Evolutionary conservation across 2,888 invertebrate genomes (phyloP).

Genomic region (Encarsia formosa): DNA sequence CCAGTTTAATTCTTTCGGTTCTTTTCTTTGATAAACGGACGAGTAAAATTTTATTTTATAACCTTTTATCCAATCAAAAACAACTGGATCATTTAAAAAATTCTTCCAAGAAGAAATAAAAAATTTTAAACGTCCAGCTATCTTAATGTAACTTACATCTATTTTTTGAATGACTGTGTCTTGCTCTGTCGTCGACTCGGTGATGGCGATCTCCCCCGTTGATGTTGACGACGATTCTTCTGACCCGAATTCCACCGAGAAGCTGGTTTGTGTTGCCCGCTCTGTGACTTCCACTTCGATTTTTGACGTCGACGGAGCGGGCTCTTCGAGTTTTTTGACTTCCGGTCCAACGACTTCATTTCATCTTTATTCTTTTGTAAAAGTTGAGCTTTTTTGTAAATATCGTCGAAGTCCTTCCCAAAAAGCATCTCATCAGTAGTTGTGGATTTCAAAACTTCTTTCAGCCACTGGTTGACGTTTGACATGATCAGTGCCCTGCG

Average conservation of each 20-base stretch:
- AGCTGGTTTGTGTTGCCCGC: no score
- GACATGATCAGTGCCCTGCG: conserved; percentile 15
- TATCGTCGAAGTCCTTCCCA: conserved; percentile 9
- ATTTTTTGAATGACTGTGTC: no score
- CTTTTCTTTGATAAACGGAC: background rate
- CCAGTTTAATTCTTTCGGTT: background rate
- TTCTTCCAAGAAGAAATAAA: background rate
- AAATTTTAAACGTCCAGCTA: conserved; percentile 21
- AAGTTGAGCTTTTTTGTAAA: conserved; percentile 12
- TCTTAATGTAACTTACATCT: conserved; percentile 12
- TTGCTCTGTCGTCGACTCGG: no score
- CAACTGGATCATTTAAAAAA: conserved; percentile 14
- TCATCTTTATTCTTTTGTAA: conserved; percentile 8
- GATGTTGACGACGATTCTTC: background rate
- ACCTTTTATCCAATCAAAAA: conserved; percentile 13
- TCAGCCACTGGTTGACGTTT: conserved; percentile 13
- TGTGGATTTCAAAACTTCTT: conserved; percentile 13
- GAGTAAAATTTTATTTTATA: conserved; percentile 11
- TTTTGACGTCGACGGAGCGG: background rate
- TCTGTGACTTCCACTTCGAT: conserved; percentile 1
- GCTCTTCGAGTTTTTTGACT: background rate
- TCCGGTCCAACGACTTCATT: background rate
- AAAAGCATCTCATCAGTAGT: conserved; percentile 17
- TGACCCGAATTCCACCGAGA: background rate
- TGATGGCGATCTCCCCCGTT: background rate